phyloP scores from a whole-genome alignment of 2,888 invertebrate genomes.

The Sesia bembeciformis region DNA sequence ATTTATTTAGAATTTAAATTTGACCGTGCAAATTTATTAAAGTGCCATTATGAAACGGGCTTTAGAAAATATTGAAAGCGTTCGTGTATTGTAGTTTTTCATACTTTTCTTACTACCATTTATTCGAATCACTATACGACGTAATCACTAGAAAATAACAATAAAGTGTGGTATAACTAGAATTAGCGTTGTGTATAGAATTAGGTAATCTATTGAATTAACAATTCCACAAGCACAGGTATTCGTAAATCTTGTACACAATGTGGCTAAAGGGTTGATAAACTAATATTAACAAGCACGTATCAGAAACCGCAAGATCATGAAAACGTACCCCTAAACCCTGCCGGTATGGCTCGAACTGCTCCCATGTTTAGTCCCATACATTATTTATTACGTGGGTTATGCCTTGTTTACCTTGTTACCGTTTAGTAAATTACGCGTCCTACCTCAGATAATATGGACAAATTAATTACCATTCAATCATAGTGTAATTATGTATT shows the following conservation, averaged over 20 bases:
- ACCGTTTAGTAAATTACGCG: slow-evolving; percentile 48
- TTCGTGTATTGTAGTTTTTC: not conserved
- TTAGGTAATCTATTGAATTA: not conserved
- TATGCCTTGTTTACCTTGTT: slow-evolving; percentile 55
- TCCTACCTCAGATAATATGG: slow-evolving; percentile 31
- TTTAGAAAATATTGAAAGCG: not conserved
- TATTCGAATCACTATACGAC: too few relatives aligned
- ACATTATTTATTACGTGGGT: slow-evolving; percentile 68
- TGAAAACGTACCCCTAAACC: slow-evolving; percentile 62
- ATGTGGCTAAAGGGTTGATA: slow-evolving; percentile 54
- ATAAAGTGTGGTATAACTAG: too few relatives aligned
- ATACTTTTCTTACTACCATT: not conserved
- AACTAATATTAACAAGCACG: slow-evolving; percentile 67
- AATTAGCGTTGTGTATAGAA: too few relatives aligned
- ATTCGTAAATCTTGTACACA: slow-evolving; percentile 50
- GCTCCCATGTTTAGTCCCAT: slow-evolving; percentile 62
- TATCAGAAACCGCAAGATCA: slow-evolving; percentile 68
- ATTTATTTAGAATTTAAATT: too few relatives aligned
- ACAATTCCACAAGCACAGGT: slow-evolving; percentile 22
- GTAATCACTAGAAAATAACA: too few relatives aligned
- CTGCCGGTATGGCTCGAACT: slow-evolving; percentile 50
- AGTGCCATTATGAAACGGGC: not conserved
- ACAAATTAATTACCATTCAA: slow-evolving; percentile 40
- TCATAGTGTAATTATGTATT: slow-evolving; percentile 15
- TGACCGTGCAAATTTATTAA: too few relatives aligned